Evolutionary conservation across 2,888 invertebrate genomes (phyloP), one percentile per base, ranked within the genome.

Genomic region (Pristionchus maxplancki): DNA sequence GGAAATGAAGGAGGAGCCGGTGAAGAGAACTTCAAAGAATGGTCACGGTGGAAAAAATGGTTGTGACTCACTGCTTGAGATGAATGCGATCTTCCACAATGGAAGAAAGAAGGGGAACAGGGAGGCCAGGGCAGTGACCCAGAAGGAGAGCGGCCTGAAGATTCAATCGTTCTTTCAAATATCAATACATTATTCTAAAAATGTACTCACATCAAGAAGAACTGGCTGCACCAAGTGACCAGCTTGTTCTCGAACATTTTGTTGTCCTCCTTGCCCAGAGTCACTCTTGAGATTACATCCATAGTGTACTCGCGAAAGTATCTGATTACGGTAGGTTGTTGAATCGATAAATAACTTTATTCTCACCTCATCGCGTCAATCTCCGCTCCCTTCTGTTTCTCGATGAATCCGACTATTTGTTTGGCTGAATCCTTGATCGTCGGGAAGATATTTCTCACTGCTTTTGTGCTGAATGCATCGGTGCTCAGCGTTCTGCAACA

Each of bases 301-400:
- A 90, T 89, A 0, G 92, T 91, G 82, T 89, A 90, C 87, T 92
- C 91, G 88, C 91, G 91, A 88, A 84, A 91, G 86, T 88, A 90
- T 15, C 89, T 90, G n/a, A n/a, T n/a, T n/a, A n/a, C n/a, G n/a
- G n/a, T n/a, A n/a, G n/a, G n/a, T n/a, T n/a, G n/a, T n/a, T n/a
- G 53, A 85, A 91, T 50, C 8, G 11, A 3, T n/a, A 37, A 34
- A n/a, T 78, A 15, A 4, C 6, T 28, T 28, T 4, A 11, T 28
- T 31, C n/a, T 11, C 17, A 71, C 71, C 34, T 5, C 24, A 37
- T 37, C 11, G 40, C 37, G 17, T 71, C 71, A 31, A 71, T 71
- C 24, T 71, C 71, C 37, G 17, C 37, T 71, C 71, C 71, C 1
- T 37, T 20, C 71, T 71, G 15, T 37, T 71, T 71, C 28, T 37